Percentiles rank a stretch among this genome's conserved stretches.
Evolutionary conservation across 1,140 invertebrate genomes (phyloP).

Genomic region (Drosophila aff.): DNA sequence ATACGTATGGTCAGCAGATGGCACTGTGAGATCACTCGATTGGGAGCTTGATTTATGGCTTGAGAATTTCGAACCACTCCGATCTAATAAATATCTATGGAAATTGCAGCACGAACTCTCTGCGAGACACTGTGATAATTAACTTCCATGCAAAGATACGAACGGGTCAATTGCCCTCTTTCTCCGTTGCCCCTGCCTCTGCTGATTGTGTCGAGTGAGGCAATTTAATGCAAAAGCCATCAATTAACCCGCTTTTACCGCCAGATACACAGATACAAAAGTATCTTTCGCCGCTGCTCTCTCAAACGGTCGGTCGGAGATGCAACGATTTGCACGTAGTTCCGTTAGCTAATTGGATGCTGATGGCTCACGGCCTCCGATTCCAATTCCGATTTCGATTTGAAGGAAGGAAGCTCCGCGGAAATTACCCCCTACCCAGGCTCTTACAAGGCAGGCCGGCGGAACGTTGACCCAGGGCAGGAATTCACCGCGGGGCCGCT

Average conservation of each 20-base stretch:
- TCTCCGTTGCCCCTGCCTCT: slow-evolving; percentile 2
- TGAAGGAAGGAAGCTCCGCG: slow-evolving; percentile 39
- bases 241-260: slow-evolving; percentile 80
- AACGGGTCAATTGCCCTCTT: slow-evolving; percentile 44
- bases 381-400: slow-evolving; percentile 24
- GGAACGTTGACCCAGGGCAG: slow-evolving; percentile 47
- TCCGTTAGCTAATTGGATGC: slow-evolving; percentile 79
- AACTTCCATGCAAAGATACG: slow-evolving; percentile 60
- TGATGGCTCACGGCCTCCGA: slow-evolving; percentile 46
- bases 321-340: slow-evolving; percentile 81
- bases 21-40: slow-evolving; percentile 48
- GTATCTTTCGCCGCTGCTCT: slow-evolving; percentile 36
- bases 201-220: slow-evolving; percentile 71
- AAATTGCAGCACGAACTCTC: slow-evolving; percentile 80
- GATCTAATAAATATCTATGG: slow-evolving; percentile 73
- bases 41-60: slow-evolving; percentile 63
- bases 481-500: slow-evolving; percentile 4
- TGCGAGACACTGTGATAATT: slow-evolving; percentile 73
- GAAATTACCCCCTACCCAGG: slow-evolving; percentile 39
- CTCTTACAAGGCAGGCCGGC: not conserved
- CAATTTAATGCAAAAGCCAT: slow-evolving; percentile 84
- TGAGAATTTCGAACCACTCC: slow-evolving; percentile 50
- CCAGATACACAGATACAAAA: slow-evolving; percentile 42
- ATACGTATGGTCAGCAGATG: slow-evolving; percentile 49
- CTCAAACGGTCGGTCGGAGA: slow-evolving; percentile 35